Conservation (phyloP, 2,888 invertebrate genomes). For the Amphipyra tragopoginis region DNA sequence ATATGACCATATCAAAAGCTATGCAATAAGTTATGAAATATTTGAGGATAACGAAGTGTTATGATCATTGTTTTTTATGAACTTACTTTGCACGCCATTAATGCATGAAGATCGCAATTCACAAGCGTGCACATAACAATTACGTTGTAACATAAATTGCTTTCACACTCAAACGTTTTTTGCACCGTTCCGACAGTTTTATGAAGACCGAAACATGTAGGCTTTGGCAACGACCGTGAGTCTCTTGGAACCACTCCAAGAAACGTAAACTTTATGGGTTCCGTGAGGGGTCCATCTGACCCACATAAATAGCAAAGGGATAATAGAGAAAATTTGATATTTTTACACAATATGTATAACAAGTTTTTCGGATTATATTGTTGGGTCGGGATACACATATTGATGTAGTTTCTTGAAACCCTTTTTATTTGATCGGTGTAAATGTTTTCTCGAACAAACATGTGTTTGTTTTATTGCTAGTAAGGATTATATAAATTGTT, state of each 20-base stretch:
- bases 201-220: conserved; percentile 46
- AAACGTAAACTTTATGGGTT: conserved; percentile 64
- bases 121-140: no score
- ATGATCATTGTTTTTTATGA: no score
- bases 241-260: conserved; percentile 67
- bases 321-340: conserved; percentile 10
- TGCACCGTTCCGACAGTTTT: conserved; percentile 54
- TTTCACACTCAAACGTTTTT: conserved; percentile 24
- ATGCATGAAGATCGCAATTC: no score
- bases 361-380: not conserved
- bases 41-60: no score
- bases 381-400: not conserved
- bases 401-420: not conserved
- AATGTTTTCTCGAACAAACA: not conserved
- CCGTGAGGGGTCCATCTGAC: conserved; percentile 36
- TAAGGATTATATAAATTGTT: not conserved
- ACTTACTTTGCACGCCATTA: no score
- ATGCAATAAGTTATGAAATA: no score
- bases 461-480: not conserved
- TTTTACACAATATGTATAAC: conserved; percentile 7
- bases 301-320: conserved; percentile 24
- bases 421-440: not conserved
- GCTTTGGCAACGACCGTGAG: conserved; percentile 56
- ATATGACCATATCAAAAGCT: no score
- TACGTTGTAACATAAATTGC: not conserved